Evolutionary conservation across 2,888 invertebrate species (phyloP).

Genomic region (Drosophila diplacantha): DNA sequence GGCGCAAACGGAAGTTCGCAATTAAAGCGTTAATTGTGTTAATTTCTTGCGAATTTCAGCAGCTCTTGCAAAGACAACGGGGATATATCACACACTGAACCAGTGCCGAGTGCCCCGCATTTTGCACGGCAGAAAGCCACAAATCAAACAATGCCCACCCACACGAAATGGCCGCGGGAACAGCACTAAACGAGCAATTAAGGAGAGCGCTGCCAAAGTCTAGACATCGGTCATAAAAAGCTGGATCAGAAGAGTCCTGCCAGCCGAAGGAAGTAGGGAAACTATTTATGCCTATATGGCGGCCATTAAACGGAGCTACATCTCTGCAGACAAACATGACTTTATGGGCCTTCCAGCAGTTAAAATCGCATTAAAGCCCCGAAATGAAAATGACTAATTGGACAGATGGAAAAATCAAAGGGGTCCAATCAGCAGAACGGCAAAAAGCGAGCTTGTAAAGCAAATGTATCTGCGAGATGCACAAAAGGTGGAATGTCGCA

Average conservation of each 20-base stretch:
- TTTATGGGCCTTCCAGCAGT: constrained; percentile 40
- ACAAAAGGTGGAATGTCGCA: constrained; percentile 51
- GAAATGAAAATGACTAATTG: constrained; percentile 66
- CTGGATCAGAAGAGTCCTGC: constrained; percentile 35
- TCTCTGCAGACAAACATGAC: constrained; percentile 35
- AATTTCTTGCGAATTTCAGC: constrained; percentile 65
- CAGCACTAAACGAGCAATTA: constrained; percentile 59
- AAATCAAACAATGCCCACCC: constrained; percentile 33
- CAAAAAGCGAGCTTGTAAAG: constrained; percentile 37
- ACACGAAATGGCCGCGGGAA: constrained; percentile 28
- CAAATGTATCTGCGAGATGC: constrained; percentile 8
- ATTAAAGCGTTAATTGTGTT: constrained; percentile 72
- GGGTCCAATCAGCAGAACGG: constrained; percentile 37
- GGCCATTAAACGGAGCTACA: constrained; percentile 40
- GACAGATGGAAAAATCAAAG: constrained; percentile 65
- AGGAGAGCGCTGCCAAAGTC: constrained; percentile 47
- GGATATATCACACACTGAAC: constrained; percentile 18
- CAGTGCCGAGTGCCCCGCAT: constrained; percentile 10
- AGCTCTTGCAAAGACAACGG: constrained; percentile 26
- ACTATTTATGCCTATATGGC: constrained; percentile 46
- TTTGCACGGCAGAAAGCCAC: constrained; percentile 9
- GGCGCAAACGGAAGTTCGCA: constrained; percentile 67
- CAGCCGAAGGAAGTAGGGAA: constrained; percentile 9
- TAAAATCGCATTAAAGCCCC: constrained; percentile 62
- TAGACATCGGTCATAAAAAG: constrained; percentile 49